These are phyloP conservation scores for Holothuria leucospilota DNA, from an alignment of 53 echinoderm and acorn worm species.

Conservation along the genomic window DNA sequence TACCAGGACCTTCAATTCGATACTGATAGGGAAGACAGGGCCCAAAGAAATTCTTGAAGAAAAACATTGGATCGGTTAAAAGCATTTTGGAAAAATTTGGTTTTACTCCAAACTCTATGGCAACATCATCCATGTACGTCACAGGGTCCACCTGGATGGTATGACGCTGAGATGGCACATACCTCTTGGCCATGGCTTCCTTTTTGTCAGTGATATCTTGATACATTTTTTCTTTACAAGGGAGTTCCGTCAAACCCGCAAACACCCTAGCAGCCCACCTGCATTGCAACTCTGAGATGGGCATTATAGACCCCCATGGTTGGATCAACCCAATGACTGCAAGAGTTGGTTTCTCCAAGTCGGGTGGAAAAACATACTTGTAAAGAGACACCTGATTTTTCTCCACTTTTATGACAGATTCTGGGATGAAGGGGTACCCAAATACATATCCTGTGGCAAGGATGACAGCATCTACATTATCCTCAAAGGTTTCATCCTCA, in stretches of 20 bases:
- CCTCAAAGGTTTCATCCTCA: constrained; percentile 74
- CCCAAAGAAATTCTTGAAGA: constrained; percentile 65
- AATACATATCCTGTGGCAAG: constrained; percentile 83
- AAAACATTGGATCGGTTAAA: constrained; percentile 66
- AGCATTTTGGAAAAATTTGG: constrained; percentile 71
- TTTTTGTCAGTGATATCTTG: constrained; percentile 45
- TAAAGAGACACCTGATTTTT: constrained; percentile 64
- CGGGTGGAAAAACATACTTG: constrained; percentile 77
- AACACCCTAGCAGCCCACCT: constrained; percentile 81
- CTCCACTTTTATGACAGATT: constrained; percentile 32
- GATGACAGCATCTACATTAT: constrained; percentile 78
- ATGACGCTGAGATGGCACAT: constrained; percentile 55
- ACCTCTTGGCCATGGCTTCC: constrained; percentile 60
- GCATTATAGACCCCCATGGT: constrained; percentile 63
- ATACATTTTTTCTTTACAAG: constrained; percentile 54
- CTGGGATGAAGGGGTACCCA: constrained; percentile 71
- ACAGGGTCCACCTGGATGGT: constrained; percentile 64
- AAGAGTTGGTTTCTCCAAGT: constrained; percentile 66
- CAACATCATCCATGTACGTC: constrained; percentile 73
- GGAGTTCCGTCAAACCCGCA: constrained; percentile 66
- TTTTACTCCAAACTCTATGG: constrained; percentile 64
- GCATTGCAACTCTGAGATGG: constrained; percentile 77
- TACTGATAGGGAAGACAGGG: constrained; percentile 72
- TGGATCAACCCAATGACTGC: constrained; percentile 71
- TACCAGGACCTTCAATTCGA: constrained; percentile 79